phyloP scores from a whole-genome alignment of 23 tunicate genomes.

The Trididemnum clinides region DNA sequence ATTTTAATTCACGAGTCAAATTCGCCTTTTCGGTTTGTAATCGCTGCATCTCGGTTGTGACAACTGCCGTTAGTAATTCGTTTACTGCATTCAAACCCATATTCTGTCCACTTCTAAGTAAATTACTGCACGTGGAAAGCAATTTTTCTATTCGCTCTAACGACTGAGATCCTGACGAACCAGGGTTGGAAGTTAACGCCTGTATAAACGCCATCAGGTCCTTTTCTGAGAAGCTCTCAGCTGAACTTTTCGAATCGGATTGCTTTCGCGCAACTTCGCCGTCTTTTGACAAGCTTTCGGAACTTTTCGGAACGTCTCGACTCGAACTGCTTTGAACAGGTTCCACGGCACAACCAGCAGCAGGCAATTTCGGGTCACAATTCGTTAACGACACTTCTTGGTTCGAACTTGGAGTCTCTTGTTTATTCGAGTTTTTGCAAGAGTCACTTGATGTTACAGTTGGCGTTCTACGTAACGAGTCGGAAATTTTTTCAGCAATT shows the following conservation, averaged over 20 bases:
- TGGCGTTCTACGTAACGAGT: not conserved
- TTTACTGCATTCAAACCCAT: slow-evolving; percentile 50
- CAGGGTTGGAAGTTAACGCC: not conserved
- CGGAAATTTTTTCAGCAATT: not conserved
- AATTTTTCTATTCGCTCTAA: not conserved
- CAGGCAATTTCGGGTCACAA: not conserved
- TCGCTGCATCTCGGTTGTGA: slow-evolving; percentile 62
- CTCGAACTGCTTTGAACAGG: not conserved
- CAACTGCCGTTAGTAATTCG: slow-evolving; percentile 53
- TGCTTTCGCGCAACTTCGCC: too few species aligned
- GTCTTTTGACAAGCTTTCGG: not conserved
- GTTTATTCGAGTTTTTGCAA: not conserved
- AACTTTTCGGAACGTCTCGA: not conserved
- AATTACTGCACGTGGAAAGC: not conserved
- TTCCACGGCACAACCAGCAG: too few species aligned
- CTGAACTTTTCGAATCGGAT: not conserved
- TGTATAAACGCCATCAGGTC: not conserved
- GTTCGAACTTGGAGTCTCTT: not conserved
- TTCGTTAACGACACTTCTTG: not conserved
- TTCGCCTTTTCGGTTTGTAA: slow-evolving; percentile 41
- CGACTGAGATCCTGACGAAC: not conserved
- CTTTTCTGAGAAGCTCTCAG: not conserved
- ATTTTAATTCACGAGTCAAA: slow-evolving; percentile 37
- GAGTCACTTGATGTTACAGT: not conserved
- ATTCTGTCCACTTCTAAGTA: slow-evolving; percentile 4